phyloP scores from a whole-genome alignment of 1,140 invertebrate species.

The Heliconius hermathena region DNA sequence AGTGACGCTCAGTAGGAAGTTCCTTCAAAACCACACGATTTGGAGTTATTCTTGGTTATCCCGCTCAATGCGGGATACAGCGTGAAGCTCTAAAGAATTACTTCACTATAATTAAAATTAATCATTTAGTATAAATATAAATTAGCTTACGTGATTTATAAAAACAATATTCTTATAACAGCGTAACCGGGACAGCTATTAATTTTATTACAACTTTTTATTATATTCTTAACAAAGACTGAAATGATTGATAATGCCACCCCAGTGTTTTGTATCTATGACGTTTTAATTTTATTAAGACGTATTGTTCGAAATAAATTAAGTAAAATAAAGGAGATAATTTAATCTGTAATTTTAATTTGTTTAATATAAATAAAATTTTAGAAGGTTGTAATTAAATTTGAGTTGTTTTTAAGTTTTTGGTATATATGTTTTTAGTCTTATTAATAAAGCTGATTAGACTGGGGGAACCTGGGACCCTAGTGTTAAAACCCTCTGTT shows the following conservation, averaged over 20 bases:
- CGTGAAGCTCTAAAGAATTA: background rate
- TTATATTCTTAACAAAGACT: slow-evolving; percentile 27
- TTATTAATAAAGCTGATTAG: too few relatives aligned
- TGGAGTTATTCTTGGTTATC: too few relatives aligned
- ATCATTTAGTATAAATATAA: background rate
- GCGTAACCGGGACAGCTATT: slow-evolving; percentile 25
- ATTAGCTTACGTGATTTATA: background rate
- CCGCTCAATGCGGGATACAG: too few relatives aligned
- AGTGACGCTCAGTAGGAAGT: too few relatives aligned
- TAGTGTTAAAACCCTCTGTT: too few relatives aligned
- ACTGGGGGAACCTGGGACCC: too few relatives aligned
- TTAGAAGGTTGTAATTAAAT: background rate
- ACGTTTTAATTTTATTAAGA: slow-evolving; percentile 2
- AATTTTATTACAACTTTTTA: slow-evolving; percentile 33
- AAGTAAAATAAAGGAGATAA: background rate
- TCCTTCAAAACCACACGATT: too few relatives aligned
- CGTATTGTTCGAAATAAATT: background rate
- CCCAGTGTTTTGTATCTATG: background rate
- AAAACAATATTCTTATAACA: slow-evolving; percentile 16
- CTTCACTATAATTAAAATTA: background rate
- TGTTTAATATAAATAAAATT: background rate
- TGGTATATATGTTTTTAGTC: too few relatives aligned
- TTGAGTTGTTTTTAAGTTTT: background rate
- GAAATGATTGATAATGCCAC: slow-evolving; percentile 32
- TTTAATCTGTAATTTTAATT: background rate